Base-by-base conservation (phyloP, 1,140 invertebrate genomes). In the Probaryconus sp. region DNA sequence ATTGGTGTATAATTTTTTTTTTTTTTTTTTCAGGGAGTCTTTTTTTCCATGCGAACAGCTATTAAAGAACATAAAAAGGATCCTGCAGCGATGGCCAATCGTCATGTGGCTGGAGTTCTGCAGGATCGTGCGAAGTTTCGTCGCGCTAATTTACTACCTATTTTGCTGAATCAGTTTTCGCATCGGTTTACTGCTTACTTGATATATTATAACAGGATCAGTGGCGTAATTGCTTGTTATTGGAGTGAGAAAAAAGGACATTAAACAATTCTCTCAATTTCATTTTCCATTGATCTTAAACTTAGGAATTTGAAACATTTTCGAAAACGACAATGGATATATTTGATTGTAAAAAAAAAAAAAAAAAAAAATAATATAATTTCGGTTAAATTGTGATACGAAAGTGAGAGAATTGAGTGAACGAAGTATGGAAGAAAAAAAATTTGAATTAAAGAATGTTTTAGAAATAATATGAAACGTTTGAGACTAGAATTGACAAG, bases 11-110 rank as follows among this genome's bases (percentile, higher is more conserved):
- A n/a, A n/a, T n/a, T n/a, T n/a, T n/a, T n/a, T n/a, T n/a, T n/a
- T n/a, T 33, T 9, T 65, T 28, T 64, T 6, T 31, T 20, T 60
- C 21, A 6, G 64, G 73, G 70, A 50, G 16, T 47, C 16, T 53
- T 70, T 51, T 69, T 75, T 73, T 67, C 55, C 82, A 84, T 84
- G 81, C 83, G 63, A 78, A 56, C 63, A 76, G 69, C 67, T 78
- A 64, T 69, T 79, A 71, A 76, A 58, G 61, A 58, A 74, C 18
- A 35, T 60, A 74, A 71, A 60, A 67, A 56, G 33, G 53, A 79
- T 80, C 79, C 79, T 81, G 78, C 80, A 83, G 68, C 45, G 58
- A 47, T 68, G 76, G 72, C 80, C 83, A 85, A 83, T 79, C 76
- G 81, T 83, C 81, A 48, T 65, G 72, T 79, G 71, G 72, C 70